Conservation (phyloP, 2,888 invertebrate species). For the Volucella inanis region DNA sequence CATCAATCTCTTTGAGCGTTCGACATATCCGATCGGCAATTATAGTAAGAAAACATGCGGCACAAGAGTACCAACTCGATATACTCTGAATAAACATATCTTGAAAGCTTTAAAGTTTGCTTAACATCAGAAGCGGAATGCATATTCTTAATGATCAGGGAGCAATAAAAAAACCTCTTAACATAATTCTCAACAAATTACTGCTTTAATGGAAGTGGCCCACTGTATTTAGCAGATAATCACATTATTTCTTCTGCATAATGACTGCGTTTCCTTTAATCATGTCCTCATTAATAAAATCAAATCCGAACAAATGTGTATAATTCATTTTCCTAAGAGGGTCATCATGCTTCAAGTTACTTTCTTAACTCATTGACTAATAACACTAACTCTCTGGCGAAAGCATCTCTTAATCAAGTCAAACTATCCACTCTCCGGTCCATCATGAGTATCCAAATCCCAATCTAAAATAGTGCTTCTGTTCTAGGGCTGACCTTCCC, state of each 20-base stretch:
- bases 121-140: too few species aligned
- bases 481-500: slow-evolving; percentile 61
- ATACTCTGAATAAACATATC: too few species aligned
- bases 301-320: slow-evolving; percentile 34
- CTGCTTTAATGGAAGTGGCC: background rate
- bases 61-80: too few species aligned
- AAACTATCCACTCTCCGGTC: slow-evolving; percentile 5
- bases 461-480: slow-evolving; percentile 37
- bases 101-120: too few species aligned
- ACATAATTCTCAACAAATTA: background rate
- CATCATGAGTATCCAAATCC: slow-evolving; percentile 42
- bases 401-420: slow-evolving; percentile 25
- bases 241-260: slow-evolving; percentile 3
- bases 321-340: slow-evolving; percentile 67
- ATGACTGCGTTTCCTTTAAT: slow-evolving; percentile 40
- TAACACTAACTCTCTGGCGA: slow-evolving; percentile 52
- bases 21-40: too few species aligned
- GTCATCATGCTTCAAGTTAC: slow-evolving; percentile 57
- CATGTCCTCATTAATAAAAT: slow-evolving; percentile 52
- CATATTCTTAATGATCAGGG: too few species aligned
- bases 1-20: too few species aligned
- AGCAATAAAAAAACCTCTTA: too few species aligned
- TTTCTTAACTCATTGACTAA: slow-evolving; percentile 62
- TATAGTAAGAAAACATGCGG: too few species aligned
- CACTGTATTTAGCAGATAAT: background rate